phyloP scores from a whole-genome alignment of 2,797 vertebrate species.

The Schizopygopsis malacanthus region DNA sequence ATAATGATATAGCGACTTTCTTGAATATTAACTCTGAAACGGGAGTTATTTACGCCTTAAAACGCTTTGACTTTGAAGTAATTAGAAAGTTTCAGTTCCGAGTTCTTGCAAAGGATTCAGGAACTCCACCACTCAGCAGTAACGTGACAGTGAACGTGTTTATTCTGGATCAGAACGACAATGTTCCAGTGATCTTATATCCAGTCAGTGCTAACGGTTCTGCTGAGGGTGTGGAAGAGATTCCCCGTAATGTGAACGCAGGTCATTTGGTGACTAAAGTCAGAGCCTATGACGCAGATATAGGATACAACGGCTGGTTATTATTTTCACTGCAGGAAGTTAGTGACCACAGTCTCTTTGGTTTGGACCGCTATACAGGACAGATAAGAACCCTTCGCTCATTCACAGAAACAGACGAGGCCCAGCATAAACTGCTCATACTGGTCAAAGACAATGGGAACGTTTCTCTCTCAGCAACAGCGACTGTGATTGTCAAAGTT shows the following conservation, averaged over 20 bases:
- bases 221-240: conserved; percentile 32
- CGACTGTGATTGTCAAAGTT: conserved; percentile 49
- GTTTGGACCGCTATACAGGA: conserved; percentile 57
- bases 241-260: conserved; percentile 42
- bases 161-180: conserved; percentile 75
- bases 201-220: conserved; percentile 51
- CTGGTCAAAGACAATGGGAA: no score
- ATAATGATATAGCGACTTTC: conserved; percentile 63
- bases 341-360: conserved; percentile 53
- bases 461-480: not conserved
- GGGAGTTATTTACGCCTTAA: conserved; percentile 49
- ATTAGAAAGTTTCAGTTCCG: conserved; percentile 60
- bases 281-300: conserved; percentile 54
- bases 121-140: conserved; percentile 65
- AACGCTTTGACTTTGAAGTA: conserved; percentile 69
- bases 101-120: conserved; percentile 67
- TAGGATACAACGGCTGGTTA: conserved; percentile 56
- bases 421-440: conserved; percentile 41
- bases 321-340: conserved; percentile 49
- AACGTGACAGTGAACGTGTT: conserved; percentile 65
- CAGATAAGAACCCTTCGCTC: conserved; percentile 60
- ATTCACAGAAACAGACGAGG: conserved; percentile 59
- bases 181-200: conserved; percentile 59
- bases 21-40: conserved; percentile 64
- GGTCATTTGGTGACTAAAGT: conserved; percentile 58